Evolutionary conservation across 2,888 invertebrate species (phyloP).

Genomic region (Cephus sareptanus): DNA sequence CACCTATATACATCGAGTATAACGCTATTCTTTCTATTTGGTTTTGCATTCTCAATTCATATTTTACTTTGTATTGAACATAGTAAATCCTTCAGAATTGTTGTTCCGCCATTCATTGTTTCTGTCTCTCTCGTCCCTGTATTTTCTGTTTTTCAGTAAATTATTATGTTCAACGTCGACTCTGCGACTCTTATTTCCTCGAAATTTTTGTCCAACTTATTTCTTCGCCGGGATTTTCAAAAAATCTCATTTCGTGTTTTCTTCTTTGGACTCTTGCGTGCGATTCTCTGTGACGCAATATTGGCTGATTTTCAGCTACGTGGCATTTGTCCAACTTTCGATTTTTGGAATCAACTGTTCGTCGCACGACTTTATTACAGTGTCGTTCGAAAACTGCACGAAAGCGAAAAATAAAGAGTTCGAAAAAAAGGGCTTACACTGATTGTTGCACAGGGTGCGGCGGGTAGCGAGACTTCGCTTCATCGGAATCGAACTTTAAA

Average conservation of each 20-base stretch:
- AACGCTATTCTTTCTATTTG: neutral
- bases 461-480: slow-evolving; percentile 57
- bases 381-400: neutral
- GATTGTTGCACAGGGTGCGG: slow-evolving; percentile 53
- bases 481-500: slow-evolving; percentile 51
- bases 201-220: neutral
- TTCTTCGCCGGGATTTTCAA: neutral
- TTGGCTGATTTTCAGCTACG: neutral
- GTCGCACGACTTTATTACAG: neutral
- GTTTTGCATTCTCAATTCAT: neutral
- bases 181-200: neutral
- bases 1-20: neutral
- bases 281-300: neutral
- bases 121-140: neutral
- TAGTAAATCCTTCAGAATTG: neutral
- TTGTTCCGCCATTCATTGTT: neutral
- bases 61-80: neutral
- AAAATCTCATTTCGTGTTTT: neutral
- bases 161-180: neutral
- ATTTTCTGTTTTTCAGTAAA: neutral
- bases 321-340: neutral
- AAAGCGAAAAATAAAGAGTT: neutral
- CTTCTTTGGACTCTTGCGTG: neutral
- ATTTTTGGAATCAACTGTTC: neutral
- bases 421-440: neutral